These are phyloP conservation scores for Pelecanus crispus DNA, from an alignment of 2,113 vertebrate species.

Conservation along the genomic window DNA sequence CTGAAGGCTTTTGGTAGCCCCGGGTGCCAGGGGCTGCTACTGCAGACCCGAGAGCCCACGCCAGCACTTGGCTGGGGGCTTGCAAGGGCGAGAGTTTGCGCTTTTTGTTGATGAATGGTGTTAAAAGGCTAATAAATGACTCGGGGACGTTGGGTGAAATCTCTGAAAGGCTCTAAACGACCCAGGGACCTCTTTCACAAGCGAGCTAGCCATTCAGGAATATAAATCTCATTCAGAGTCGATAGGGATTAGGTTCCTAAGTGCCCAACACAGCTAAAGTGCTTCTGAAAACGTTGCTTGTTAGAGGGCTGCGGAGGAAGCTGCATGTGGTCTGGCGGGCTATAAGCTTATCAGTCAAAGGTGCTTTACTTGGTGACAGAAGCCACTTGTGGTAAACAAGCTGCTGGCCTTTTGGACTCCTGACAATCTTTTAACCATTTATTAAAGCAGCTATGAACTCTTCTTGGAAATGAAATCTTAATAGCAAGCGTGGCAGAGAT, in stretches of 20 bases:
- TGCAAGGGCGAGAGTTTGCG: accelerated
- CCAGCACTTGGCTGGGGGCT: background rate
- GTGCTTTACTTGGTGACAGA: conserved; percentile 50
- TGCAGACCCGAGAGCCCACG: accelerated
- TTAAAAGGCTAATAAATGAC: background rate
- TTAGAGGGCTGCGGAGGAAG: background rate
- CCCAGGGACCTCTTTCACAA: background rate
- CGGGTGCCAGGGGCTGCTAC: background rate
- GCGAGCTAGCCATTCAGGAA: background rate
- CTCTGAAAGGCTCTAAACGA: background rate
- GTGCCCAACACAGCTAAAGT: background rate
- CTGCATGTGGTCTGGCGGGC: background rate
- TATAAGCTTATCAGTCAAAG: conserved; percentile 31
- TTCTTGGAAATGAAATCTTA: conserved; percentile 38
- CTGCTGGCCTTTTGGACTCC: conserved; percentile 33
- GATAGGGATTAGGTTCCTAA: conserved; percentile 27
- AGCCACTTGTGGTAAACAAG: conserved; percentile 42
- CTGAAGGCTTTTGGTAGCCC: background rate
- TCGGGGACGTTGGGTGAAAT: background rate
- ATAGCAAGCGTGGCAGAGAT: conserved; percentile 35
- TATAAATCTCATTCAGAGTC: conserved; percentile 28
- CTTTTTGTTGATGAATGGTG: background rate
- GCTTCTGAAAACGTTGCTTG: background rate
- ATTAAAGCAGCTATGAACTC: conserved; percentile 1
- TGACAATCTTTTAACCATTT: conserved; percentile 44